phyloP scores from a whole-genome alignment of 2,888 invertebrate species.

The Sminthurides aquaticus region DNA sequence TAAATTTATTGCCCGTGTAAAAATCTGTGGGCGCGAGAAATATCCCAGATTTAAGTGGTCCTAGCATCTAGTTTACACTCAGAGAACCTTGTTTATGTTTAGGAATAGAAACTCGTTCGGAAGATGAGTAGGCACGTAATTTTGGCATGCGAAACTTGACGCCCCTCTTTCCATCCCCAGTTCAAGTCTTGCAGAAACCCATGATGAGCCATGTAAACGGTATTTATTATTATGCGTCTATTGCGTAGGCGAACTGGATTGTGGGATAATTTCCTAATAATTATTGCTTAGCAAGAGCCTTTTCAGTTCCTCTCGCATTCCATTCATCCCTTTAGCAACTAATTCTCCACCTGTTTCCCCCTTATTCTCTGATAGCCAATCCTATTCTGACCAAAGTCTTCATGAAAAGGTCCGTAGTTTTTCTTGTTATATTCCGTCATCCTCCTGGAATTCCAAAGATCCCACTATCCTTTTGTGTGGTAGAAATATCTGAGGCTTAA shows the following conservation, averaged over 20 bases:
- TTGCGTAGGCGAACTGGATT: slow-evolving; percentile 16
- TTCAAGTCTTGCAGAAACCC: not conserved
- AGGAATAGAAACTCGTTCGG: not conserved
- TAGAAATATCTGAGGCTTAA: too few relatives aligned
- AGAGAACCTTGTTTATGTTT: not conserved
- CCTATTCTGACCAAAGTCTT: too few relatives aligned
- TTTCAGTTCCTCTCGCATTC: not conserved
- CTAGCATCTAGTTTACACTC: not conserved
- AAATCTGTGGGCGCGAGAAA: not conserved
- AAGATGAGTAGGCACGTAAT: not conserved
- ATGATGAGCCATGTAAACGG: not conserved
- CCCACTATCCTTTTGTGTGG: too few relatives aligned
- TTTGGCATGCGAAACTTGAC: not conserved
- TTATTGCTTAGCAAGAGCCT: not conserved
- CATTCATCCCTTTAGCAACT: too few relatives aligned
- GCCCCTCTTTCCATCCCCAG: not conserved
- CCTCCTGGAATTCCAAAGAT: too few relatives aligned
- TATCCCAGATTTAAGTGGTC: not conserved
- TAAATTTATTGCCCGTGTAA: not conserved
- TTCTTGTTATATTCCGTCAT: too few relatives aligned
- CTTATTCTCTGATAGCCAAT: too few relatives aligned
- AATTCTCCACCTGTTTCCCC: too few relatives aligned
- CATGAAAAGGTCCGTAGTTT: too few relatives aligned
- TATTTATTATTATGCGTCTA: not conserved
- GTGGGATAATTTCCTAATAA: not conserved